Evolutionary conservation across 1,140 invertebrate species (phyloP).

Genomic region (Zaprionus nigranus): DNA sequence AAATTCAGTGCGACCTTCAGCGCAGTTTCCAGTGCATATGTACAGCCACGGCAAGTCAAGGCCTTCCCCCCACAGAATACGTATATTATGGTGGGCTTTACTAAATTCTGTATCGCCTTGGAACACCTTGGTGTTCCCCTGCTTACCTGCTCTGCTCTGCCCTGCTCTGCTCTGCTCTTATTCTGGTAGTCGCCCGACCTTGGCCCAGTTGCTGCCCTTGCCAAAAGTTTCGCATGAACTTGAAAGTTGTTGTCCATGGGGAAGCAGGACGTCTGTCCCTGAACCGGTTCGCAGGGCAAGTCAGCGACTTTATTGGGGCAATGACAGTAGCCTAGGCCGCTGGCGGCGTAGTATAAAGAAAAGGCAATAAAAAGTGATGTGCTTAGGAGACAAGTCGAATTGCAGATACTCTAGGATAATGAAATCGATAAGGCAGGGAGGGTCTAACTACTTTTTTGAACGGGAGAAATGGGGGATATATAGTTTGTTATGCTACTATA

Average conservation of each 20-base stretch:
- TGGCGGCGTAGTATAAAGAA: slow-evolving; percentile 12
- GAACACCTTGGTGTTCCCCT: slow-evolving; percentile 8
- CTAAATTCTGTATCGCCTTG: slow-evolving; percentile 42
- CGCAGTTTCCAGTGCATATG: slow-evolving; percentile 31
- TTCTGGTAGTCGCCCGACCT: slow-evolving; percentile 62
- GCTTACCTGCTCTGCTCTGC: slow-evolving; percentile 18
- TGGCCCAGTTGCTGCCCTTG: slow-evolving; percentile 72
- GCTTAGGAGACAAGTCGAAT: neutral
- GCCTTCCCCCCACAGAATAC: slow-evolving; percentile 25
- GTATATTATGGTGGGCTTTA: neutral
- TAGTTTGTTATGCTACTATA: no score
- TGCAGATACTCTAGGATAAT: neutral
- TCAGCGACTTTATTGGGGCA: slow-evolving; percentile 43
- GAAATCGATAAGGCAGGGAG: neutral
- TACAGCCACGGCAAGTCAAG: slow-evolving; percentile 39
- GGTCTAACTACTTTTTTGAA: neutral
- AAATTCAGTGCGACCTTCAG: slow-evolving; percentile 21
- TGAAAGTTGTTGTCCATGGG: slow-evolving; percentile 77
- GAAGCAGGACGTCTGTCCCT: slow-evolving; percentile 56
- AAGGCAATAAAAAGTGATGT: neutral
- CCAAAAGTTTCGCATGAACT: slow-evolving; percentile 72
- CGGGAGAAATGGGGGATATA: neutral
- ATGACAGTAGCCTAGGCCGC: slow-evolving; percentile 42
- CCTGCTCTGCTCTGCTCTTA: slow-evolving; percentile 5
- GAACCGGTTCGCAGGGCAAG: slow-evolving; percentile 66